phyloP scores from a whole-genome alignment of 2,113 vertebrate genomes.

The Mobula birostris region DNA sequence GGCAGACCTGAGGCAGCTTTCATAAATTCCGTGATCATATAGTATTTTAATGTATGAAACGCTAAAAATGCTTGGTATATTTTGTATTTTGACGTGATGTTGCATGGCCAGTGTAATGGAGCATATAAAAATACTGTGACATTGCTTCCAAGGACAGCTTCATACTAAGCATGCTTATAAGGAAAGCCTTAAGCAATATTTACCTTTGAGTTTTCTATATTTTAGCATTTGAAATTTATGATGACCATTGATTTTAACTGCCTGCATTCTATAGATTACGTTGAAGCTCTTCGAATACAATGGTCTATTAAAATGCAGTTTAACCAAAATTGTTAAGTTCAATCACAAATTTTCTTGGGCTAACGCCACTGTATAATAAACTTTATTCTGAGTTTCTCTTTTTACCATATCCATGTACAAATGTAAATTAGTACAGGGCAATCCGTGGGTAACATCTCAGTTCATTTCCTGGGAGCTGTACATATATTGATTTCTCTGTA shows the following conservation, averaged over 20 bases:
- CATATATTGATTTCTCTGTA: no score
- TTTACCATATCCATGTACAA: no score
- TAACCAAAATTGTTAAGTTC: no score
- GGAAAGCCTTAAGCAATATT: background rate
- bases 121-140: background rate
- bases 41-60: background rate
- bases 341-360: background rate
- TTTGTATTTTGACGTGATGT: background rate
- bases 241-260: background rate
- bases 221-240: background rate
- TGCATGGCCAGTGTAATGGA: no score
- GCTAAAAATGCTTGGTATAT: background rate
- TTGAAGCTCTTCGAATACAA: background rate
- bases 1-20: background rate
- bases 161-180: background rate
- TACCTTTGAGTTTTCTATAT: background rate
- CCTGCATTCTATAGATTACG: background rate
- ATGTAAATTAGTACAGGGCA: no score
- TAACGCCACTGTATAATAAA: no score
- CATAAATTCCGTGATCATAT: background rate
- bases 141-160: background rate
- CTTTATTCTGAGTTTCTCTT: no score
- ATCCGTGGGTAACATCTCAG: no score
- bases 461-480: no score
- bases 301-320: no score